phyloP scores from a whole-genome alignment of 2,113 vertebrate genomes.

The Synodontis membranacea region DNA sequence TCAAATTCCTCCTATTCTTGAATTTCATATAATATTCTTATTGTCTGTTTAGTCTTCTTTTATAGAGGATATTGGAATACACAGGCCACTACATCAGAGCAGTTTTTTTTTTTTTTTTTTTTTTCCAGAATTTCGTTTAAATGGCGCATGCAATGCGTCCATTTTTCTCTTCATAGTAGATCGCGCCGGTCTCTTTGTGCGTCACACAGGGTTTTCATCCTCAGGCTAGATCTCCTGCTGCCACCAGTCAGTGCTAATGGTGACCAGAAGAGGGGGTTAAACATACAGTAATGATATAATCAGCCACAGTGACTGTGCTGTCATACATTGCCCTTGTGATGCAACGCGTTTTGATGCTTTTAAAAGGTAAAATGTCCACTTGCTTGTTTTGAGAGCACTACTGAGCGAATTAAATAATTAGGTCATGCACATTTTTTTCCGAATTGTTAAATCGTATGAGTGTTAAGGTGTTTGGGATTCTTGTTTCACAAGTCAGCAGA shows the following conservation, averaged over 20 bases:
- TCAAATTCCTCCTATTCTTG: not conserved
- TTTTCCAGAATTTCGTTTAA: not conserved
- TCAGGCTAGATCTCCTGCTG: slow-evolving; percentile 9
- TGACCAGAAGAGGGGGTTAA: slow-evolving; percentile 44
- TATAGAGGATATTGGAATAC: not conserved
- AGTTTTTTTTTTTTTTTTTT: not conserved
- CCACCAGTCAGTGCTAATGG: not conserved
- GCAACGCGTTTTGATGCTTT: not conserved
- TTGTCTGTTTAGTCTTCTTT: not conserved
- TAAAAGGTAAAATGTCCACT: not conserved
- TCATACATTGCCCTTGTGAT: not conserved
- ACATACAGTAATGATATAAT: not conserved
- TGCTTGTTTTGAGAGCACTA: not conserved
- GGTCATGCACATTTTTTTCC: not conserved
- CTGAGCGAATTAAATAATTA: not conserved
- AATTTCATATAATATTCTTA: not conserved
- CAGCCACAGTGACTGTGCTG: not conserved
- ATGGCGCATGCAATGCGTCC: not conserved
- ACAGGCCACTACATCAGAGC: too few relatives aligned
- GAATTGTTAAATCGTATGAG: not conserved
- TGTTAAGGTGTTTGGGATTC: not conserved
- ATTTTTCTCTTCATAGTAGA: not conserved
- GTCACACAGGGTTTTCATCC: slow-evolving; percentile 20
- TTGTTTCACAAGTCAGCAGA: not conserved
- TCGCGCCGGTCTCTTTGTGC: not conserved